These are phyloP conservation scores for Heliconius nattereri DNA, from an alignment of 1,140 invertebrate genomes.

Conservation along the genomic window DNA sequence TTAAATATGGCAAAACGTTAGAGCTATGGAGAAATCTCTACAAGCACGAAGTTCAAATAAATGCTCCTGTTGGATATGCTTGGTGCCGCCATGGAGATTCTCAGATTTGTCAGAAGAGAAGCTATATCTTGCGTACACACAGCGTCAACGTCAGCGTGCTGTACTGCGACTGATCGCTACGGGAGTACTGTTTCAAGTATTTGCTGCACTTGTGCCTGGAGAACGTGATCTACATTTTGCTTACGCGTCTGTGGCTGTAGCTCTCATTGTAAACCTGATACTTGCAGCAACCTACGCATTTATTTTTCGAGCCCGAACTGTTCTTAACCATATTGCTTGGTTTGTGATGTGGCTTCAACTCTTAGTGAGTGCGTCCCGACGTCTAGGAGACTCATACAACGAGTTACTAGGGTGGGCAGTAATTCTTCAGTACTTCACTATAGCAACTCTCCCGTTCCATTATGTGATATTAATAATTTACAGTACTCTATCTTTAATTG, in stretches of 20 bases:
- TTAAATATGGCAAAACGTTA: slow-evolving; percentile 40
- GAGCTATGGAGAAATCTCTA: slow-evolving; percentile 66
- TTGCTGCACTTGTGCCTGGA: slow-evolving; percentile 83
- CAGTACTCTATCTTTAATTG: slow-evolving; percentile 59
- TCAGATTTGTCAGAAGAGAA: slow-evolving; percentile 85
- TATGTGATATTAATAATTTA: slow-evolving; percentile 79
- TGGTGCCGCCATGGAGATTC: slow-evolving; percentile 71
- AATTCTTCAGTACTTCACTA: slow-evolving; percentile 91
- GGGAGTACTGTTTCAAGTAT: slow-evolving; percentile 86
- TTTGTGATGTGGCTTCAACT: slow-evolving; percentile 84
- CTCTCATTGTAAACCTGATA: slow-evolving; percentile 80
- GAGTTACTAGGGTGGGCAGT: slow-evolving; percentile 88
- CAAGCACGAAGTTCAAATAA: slow-evolving; percentile 50
- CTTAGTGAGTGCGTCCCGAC: slow-evolving; percentile 78
- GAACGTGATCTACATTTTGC: slow-evolving; percentile 79
- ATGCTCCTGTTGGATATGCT: slow-evolving; percentile 53
- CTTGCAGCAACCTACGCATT: slow-evolving; percentile 68
- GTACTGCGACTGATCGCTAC: slow-evolving; percentile 88
- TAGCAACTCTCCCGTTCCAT: slow-evolving; percentile 90
- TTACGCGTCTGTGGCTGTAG: slow-evolving; percentile 79
- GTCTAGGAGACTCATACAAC: slow-evolving; percentile 75
- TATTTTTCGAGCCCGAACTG: slow-evolving; percentile 64
- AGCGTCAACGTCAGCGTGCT: slow-evolving; percentile 88
- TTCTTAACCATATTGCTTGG: slow-evolving; percentile 84
- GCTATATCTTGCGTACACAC: slow-evolving; percentile 88